Evolutionary conservation across 2,113 vertebrate species (phyloP).

Genomic region (Equus przewalskii): DNA sequence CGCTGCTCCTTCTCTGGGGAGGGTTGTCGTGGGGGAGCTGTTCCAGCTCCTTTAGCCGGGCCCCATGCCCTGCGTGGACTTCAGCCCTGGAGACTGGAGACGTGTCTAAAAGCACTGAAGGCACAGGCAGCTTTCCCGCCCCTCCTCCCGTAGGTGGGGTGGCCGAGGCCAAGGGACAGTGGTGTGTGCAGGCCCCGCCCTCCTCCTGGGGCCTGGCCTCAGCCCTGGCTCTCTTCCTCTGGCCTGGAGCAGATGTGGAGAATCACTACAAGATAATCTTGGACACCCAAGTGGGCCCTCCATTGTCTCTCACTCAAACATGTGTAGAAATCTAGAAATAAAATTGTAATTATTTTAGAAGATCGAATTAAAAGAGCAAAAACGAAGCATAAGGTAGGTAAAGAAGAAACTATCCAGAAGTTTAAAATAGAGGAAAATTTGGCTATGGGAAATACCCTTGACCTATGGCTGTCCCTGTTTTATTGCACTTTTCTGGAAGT

Average conservation of each 20-base stretch:
- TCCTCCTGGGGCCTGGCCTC: neutral
- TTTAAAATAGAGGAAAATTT: neutral
- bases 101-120: neutral
- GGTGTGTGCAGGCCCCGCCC: too few species aligned
- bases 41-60: neutral
- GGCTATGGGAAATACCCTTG: neutral
- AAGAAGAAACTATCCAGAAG: neutral
- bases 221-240: too few species aligned
- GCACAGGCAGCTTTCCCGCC: neutral
- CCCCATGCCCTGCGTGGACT: neutral
- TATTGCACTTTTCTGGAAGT: neutral
- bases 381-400: neutral
- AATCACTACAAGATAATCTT: neutral
- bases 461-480: neutral
- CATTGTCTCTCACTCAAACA: neutral
- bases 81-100: neutral
- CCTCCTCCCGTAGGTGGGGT: neutral
- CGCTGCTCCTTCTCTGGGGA: neutral
- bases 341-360: neutral
- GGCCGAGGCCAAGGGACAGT: fast-evolving
- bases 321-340: neutral
- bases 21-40: neutral
- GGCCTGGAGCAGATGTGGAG: neutral
- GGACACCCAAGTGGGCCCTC: too few species aligned
- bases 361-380: neutral